These are phyloP conservation scores for Furcifer pardalis DNA, from an alignment of 2,797 vertebrate genomes.

Conservation along the genomic window DNA sequence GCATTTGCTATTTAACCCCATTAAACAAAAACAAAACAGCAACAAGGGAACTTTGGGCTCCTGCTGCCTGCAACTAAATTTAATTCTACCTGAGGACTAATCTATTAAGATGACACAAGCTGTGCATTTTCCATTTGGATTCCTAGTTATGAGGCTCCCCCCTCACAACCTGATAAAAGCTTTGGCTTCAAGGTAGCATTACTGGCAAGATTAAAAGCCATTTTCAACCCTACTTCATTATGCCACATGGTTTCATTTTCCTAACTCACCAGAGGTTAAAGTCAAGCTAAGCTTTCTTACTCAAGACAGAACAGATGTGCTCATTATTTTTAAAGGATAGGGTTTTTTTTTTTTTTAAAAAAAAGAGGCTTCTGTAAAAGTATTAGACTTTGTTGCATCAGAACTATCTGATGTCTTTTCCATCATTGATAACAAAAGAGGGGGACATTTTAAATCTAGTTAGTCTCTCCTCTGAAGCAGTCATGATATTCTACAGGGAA, in stretches of 20 bases:
- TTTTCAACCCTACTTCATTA: neutral
- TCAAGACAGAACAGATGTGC: neutral
- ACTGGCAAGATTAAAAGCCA: neutral
- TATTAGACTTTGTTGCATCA: neutral
- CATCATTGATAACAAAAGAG: neutral
- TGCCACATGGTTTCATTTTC: neutral
- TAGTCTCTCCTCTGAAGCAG: accelerated
- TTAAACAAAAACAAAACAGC: neutral
- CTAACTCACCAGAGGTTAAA: neutral
- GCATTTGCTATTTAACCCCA: neutral
- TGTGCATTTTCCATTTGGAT: neutral
- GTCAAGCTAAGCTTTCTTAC: neutral
- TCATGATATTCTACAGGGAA: neutral
- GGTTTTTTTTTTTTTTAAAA: neutral
- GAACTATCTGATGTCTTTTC: slow-evolving; percentile 23
- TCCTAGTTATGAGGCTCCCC: no score
- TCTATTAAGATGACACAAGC: neutral
- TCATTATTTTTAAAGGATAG: slow-evolving; percentile 7
- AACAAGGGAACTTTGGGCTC: neutral
- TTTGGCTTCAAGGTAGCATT: neutral
- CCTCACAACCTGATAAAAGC: neutral
- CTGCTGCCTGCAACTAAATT: neutral
- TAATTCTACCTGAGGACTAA: neutral
- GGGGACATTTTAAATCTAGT: neutral
- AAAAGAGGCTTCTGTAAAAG: neutral